These are phyloP conservation scores for Drusus annulatus DNA, from an alignment of 1,140 invertebrate species.

Conservation along the genomic window DNA sequence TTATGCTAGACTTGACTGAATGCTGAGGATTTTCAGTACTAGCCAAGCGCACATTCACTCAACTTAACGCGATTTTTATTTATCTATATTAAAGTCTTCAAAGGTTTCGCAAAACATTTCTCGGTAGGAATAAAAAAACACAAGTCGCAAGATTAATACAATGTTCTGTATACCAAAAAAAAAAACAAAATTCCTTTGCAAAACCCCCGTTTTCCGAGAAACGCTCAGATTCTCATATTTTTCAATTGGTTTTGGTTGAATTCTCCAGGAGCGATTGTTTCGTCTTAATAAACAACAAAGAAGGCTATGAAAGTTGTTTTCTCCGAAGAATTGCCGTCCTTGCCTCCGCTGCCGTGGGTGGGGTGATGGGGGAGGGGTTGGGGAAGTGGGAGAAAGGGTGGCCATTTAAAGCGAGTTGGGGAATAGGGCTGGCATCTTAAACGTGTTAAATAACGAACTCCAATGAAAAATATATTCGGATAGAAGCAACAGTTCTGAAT, in stretches of 20 bases:
- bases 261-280: constrained; percentile 38
- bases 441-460: neutral
- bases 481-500: too few species aligned
- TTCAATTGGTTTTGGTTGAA: constrained; percentile 42
- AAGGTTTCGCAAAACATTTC: too few species aligned
- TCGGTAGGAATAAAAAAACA: too few species aligned
- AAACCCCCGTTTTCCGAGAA: neutral
- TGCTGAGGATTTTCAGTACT: too few species aligned
- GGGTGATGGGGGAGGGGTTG: neutral
- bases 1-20: too few species aligned
- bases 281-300: constrained; percentile 42
- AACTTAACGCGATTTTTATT: too few species aligned
- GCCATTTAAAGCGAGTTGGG: neutral
- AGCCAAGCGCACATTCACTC: too few species aligned
- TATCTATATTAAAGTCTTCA: neutral
- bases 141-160: too few species aligned
- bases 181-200: neutral
- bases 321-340: constrained; percentile 31
- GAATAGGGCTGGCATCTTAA: neutral
- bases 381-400: neutral
- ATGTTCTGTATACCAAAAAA: neutral
- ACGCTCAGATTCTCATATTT: constrained; percentile 28
- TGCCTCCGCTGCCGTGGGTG: neutral
- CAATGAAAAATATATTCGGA: neutral
- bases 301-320: constrained; percentile 40